A percentile compares a stretch with the other conserved stretches of the same genome.
These are phyloP conservation scores for Luperina testacea DNA, from an alignment of 2,888 invertebrate species.

Conservation along the genomic window DNA sequence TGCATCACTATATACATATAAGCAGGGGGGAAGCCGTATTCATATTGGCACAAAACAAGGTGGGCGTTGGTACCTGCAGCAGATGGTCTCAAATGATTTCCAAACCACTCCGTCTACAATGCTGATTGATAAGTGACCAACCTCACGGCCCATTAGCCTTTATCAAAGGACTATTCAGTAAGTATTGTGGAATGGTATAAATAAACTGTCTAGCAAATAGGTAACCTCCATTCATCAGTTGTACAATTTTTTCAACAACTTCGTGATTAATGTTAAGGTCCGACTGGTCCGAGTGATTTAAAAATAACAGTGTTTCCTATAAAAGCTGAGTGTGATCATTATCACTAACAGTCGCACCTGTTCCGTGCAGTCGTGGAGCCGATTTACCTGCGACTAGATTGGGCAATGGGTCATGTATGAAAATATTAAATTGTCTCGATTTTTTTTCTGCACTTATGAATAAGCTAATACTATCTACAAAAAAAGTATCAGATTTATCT, in stretches of 20 bases:
- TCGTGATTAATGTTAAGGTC: constrained; percentile 39
- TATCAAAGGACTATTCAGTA: constrained; percentile 80
- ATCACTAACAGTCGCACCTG: constrained; percentile 31
- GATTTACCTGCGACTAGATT: not conserved
- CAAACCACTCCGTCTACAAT: constrained; percentile 69
- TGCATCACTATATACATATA: constrained; percentile 66
- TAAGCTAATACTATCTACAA: too few species aligned
- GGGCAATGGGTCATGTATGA: too few species aligned
- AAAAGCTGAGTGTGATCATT: constrained; percentile 7
- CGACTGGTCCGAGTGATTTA: constrained; percentile 16
- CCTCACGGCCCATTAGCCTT: constrained; percentile 80
- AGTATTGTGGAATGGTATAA: constrained; percentile 50
- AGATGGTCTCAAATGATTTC: constrained; percentile 78
- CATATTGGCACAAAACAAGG: constrained; percentile 74
- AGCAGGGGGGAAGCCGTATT: constrained; percentile 73
- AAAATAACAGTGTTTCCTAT: constrained; percentile 26
- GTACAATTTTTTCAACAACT: constrained; percentile 33
- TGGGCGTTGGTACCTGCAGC: constrained; percentile 76
- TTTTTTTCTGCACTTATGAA: too few species aligned
- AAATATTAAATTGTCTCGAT: too few species aligned
- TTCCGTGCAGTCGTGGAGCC: not conserved
- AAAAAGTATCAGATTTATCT: too few species aligned
- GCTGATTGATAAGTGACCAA: constrained; percentile 82
- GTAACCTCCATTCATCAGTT: constrained; percentile 55
- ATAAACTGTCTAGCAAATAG: constrained; percentile 67